Conservation (phyloP, 2,113 vertebrate species). For the Cathartes aura region DNA sequence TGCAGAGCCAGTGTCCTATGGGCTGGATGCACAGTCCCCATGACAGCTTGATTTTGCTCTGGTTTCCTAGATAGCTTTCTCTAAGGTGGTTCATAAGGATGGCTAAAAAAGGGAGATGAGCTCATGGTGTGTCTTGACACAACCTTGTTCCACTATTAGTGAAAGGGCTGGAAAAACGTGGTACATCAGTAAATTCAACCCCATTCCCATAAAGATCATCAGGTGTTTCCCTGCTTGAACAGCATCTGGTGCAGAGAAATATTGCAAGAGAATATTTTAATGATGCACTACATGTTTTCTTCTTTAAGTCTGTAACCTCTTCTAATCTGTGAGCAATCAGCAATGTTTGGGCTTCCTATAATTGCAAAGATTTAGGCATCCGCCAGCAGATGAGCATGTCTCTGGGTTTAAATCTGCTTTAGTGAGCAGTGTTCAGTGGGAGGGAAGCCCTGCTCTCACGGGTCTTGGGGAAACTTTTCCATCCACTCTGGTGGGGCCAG, state of each 20-base stretch:
- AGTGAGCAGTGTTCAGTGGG: neutral
- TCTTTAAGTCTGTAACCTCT: neutral
- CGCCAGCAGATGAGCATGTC: neutral
- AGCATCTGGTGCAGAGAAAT: neutral
- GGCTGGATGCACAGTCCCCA: neutral
- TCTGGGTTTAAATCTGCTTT: neutral
- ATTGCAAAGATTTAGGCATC: neutral
- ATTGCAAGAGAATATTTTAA: neutral
- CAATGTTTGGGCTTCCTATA: neutral
- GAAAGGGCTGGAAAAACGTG: neutral
- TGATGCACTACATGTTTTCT: neutral
- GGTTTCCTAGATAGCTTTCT: neutral
- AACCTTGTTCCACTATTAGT: neutral
- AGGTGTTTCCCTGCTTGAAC: neutral
- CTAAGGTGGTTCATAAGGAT: neutral
- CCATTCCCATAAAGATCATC: neutral
- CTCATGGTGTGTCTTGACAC: neutral
- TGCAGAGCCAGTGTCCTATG: neutral
- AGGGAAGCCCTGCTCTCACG: neutral
- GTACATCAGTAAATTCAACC: neutral
- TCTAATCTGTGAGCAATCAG: neutral
- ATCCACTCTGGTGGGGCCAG: neutral
- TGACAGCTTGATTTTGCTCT: neutral
- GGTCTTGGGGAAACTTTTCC: neutral
- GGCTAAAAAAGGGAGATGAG: neutral